Evolutionary conservation across 2,888 invertebrate genomes (phyloP), one percentile per base, ranked within the genome.

Genomic region (Drosophila flavopinicola): DNA sequence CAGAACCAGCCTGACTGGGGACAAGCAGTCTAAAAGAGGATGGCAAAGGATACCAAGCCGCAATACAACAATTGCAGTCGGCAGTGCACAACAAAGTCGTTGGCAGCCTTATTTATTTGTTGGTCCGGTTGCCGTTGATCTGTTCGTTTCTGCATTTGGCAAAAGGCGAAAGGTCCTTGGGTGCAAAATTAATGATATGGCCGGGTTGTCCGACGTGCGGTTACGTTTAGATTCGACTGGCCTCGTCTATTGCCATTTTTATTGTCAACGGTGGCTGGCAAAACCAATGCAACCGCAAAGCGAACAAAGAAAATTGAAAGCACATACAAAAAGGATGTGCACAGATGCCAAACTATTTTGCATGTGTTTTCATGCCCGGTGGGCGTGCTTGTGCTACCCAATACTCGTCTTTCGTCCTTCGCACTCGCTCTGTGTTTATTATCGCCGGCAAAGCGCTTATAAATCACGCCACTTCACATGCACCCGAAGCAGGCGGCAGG

Each of bases 301-400:
- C 64, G 78, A 75, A 82, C 85, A 79, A 79, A 68, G 78, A 68
- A 85, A 82, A 85, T 82, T 82, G 85, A 79, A 79, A 78, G 67
- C 57, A 69, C 11, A 63, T 51, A 30, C 33, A 23, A 33, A 32
- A 49, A 23, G 47, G 27, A 35, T 71, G 45, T 67, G 54, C 57
- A 9, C 17, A 58, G 74, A 63, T 74, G 74, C 69, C 74, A 72
- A 72, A 59, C 75, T 63, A 64, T 77, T 78, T 79, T 79, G 79
- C 85, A 85, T 79, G 79, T 66, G 75, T 51, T 51, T 52, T 42
- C 48, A 51, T 30, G 44, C 38, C 37, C 41, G 24, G 24, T 53
- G 72, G 72, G 76, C 59, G 60, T 59, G 52, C 6, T 48, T 32
- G 11, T 24, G 25, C 33, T 30, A 37, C n/a, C 15, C n/a, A n/a